These are phyloP conservation scores for Danionella dracula DNA, from an alignment of 2,797 vertebrate genomes.

Conservation along the genomic window DNA sequence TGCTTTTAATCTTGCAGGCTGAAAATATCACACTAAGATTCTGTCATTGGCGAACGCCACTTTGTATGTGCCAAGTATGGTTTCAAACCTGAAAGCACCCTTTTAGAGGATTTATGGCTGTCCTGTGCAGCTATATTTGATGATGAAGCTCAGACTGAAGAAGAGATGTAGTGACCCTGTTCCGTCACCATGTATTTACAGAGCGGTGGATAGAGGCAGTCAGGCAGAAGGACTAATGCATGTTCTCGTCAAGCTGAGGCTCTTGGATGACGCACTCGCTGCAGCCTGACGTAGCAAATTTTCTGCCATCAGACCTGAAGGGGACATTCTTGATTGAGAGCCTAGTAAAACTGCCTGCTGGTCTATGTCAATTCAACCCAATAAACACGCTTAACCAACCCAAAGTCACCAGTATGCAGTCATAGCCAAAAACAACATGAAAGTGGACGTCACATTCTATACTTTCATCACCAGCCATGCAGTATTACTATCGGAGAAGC, in stretches of 20 bases:
- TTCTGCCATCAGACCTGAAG: constrained; percentile 24
- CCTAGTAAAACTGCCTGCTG: constrained; percentile 17
- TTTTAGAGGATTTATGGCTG: constrained; percentile 1
- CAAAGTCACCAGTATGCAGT: background rate
- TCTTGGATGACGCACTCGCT: constrained; percentile 33
- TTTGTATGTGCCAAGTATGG: background rate
- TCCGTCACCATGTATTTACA: constrained; percentile 60
- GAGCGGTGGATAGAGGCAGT: constrained; percentile 41
- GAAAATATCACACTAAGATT: no score
- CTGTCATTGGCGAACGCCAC: background rate
- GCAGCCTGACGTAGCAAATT: constrained; percentile 38
- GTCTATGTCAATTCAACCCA: background rate
- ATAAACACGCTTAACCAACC: background rate
- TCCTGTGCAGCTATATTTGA: constrained; percentile 26
- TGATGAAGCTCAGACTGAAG: constrained; percentile 19
- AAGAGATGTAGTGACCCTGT: constrained; percentile 54
- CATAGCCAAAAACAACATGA: background rate
- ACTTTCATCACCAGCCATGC: no score
- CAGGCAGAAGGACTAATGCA: constrained; percentile 52
- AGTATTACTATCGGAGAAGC: no score
- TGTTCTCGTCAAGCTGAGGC: constrained; percentile 47
- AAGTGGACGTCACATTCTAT: background rate
- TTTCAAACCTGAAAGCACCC: background rate
- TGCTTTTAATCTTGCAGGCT: no score
- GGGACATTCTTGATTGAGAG: constrained; percentile 28